Evolutionary conservation across 2,797 vertebrate genomes (phyloP), one percentile per base, ranked within the genome.

Genomic region (Poliocrania exsul): DNA sequence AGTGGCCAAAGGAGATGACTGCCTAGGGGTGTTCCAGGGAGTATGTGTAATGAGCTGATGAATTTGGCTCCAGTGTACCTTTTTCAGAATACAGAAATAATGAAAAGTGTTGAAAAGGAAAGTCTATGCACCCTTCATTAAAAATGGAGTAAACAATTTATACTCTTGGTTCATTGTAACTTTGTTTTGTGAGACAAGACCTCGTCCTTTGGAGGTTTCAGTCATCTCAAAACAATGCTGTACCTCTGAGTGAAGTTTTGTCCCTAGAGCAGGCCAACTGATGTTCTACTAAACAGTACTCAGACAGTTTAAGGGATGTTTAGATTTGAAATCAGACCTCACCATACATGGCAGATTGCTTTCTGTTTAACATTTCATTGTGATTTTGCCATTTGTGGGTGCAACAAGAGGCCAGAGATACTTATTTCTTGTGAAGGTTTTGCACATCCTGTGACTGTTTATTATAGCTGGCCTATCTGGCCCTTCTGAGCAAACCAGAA

Each of bases 401-500:
- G 15, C 64, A 79, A 75, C 7, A 53, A 51, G 29, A 85, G 46
- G 35, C 38, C 40, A 23, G 28, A 89, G 71, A 46, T 58, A 13
- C 38, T 84, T 71, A 20, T 51, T 86, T 91, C 67, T 92, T 70
- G 38, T 57, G 40, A 71, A 70, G 20, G 47, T 42, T 81, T 82
- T 44, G 57, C 35, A 74, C 46, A 88, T 89, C 57, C 61, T 90
- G 57, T 20, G 12, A 42, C 2, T 1, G 53, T 86, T 92, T 80
- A 56, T 60, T 81, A 50, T 13, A 86, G 37, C 49, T 87, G 56
- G 16, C 49, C 33, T 62, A 24, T 89, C 71, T 93, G 16, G 42
- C 13, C 80, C 73, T 91, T 91, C 69, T 85, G 50, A 92, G 33
- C 42, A 93, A 91, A 90, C 78, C 47, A 88, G 46, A 74, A 85